phyloP scores from a whole-genome alignment of 64 coral and sea anemone genomes.

The Montipora capricornis region DNA sequence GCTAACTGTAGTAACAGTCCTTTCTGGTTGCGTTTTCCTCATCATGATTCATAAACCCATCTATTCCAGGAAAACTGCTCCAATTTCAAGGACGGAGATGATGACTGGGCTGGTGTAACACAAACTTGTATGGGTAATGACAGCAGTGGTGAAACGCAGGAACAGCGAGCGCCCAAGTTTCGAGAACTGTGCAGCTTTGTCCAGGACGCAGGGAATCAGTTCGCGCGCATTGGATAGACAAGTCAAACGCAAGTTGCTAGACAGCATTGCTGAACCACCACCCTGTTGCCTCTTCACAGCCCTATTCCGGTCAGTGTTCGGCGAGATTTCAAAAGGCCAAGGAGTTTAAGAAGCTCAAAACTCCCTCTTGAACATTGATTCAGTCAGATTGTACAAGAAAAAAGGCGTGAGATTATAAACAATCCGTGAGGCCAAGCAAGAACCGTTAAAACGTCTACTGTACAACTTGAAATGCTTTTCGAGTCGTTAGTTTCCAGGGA shows the following conservation, averaged over 20 bases:
- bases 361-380: neutral
- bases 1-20: no score
- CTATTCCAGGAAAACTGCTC: conserved; percentile 7
- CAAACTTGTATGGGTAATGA: neutral
- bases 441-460: neutral
- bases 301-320: conserved; percentile 73
- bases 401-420: neutral
- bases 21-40: neutral
- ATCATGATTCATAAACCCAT: no score
- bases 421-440: neutral
- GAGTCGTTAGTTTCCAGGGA: neutral
- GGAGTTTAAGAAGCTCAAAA: conserved; percentile 4
- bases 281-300: conserved; percentile 65
- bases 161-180: neutral
- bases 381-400: neutral
- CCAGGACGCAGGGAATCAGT: neutral
- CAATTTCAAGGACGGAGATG: neutral
- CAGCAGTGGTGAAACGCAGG: neutral
- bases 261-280: conserved; percentile 80
- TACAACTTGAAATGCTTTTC: neutral
- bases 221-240: conserved; percentile 3
- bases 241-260: conserved; percentile 76
- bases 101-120: neutral
- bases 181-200: neutral
- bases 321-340: conserved; percentile 87